Evolutionary conservation across 2,113 vertebrate genomes (phyloP), one percentile per base, ranked within the genome.

Genomic region (Pedionomus torquatus): DNA sequence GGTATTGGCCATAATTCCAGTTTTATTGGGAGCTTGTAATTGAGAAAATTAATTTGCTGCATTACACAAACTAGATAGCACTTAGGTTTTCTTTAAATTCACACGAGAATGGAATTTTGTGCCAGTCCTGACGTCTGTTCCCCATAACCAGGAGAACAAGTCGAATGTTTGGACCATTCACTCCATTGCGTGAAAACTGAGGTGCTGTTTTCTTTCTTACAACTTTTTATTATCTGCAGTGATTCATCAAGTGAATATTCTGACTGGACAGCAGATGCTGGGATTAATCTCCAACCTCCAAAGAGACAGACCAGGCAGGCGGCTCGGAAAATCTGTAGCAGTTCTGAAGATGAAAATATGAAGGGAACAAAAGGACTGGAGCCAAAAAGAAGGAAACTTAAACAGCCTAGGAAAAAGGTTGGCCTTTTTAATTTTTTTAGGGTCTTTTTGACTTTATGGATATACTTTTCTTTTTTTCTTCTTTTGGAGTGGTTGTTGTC

Each of bases 171-270:
- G 69, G 70, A 37, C 30, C 37, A 95, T n/a, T 23, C 55, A 55
- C 25, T 65, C 28, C 18, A 4, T 18, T 61, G 25, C 43, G 55
- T 57, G 71, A 79, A 83, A 91, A 39, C 61, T 52, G n/a, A 90
- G 81, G 55, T 48, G 39, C 41, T 91, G 17, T 44, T 78, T 76
- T 76, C 55, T 70, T 83, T 58, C 87, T 91, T 63, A 83, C 17
- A 19, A 63, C 83, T 80, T 88, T 87, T 72, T 87, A 58, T 87
- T 66, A 44, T 58, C 71, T 87, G 4, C 93, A 99, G 99, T 66
- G 99, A 99, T 97, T 99, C 99, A 21, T 99, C 99, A 64, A 99
- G 99, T 95, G 99, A 99, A 81, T 99, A 99, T 97, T 99, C 99
- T 4, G 99, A 99, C 96, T 99, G 99, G 99, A 99, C 99, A 31